These are phyloP conservation scores for Stenoptilia bipunctidactyla DNA, from an alignment of 2,888 invertebrate species.

Conservation along the genomic window DNA sequence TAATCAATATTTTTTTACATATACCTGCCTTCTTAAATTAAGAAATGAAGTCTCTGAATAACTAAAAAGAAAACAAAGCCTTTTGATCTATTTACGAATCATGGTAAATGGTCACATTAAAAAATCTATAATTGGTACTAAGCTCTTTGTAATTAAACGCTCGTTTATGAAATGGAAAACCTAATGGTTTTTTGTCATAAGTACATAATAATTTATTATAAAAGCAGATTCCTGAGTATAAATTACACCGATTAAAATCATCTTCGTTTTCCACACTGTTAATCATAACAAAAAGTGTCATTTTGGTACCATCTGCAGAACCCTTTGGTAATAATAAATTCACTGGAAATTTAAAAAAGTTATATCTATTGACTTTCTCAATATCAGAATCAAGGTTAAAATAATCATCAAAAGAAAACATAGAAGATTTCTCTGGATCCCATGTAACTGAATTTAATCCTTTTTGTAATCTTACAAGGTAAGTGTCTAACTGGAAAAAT, in stretches of 20 bases:
- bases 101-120: slow-evolving; percentile 43
- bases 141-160: slow-evolving; percentile 22
- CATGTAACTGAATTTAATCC: slow-evolving; percentile 41
- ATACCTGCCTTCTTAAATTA: no score
- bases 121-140: slow-evolving; percentile 44
- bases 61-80: neutral
- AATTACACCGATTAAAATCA: slow-evolving; percentile 18
- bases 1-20: no score
- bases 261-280: slow-evolving; percentile 27
- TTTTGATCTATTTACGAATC: slow-evolving; percentile 21
- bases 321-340: slow-evolving; percentile 49
- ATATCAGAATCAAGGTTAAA: slow-evolving; percentile 28
- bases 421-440: slow-evolving; percentile 31
- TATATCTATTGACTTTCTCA: slow-evolving; percentile 25
- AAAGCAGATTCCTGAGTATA: slow-evolving; percentile 6
- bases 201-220: slow-evolving; percentile 27
- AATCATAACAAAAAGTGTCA: slow-evolving; percentile 49
- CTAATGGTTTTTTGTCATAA: slow-evolving; percentile 39
- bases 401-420: slow-evolving; percentile 32
- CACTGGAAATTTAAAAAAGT: slow-evolving; percentile 46
- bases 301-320: slow-evolving; percentile 35
- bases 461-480: slow-evolving; percentile 24
- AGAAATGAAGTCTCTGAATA: no score
- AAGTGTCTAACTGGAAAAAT: slow-evolving; percentile 48
- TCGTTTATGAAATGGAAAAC: slow-evolving; percentile 54